Evolutionary conservation across 2,888 invertebrate species (phyloP), one percentile per base, ranked within the genome.

Genomic region (Pinctada fucata): DNA sequence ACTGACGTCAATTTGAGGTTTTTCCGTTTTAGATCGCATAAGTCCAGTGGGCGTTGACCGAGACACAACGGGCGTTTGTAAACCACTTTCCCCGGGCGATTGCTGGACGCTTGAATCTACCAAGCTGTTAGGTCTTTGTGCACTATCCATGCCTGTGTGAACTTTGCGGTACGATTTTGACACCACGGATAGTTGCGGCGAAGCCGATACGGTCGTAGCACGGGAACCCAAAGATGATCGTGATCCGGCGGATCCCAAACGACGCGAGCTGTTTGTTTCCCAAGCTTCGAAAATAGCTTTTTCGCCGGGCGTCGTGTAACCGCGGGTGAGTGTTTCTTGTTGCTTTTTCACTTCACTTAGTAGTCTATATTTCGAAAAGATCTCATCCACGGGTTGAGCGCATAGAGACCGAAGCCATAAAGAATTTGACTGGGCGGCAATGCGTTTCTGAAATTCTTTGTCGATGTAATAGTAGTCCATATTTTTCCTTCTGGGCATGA

Each of bases 381-480:
- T 86, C 79, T 86, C 86, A n/a, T 83, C 78, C 5, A 86, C 86
- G 1, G 86, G 86, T 66, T 86, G 86, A 6, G 86, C 80, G 75
- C 85, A 85, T 6, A 86, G 75, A 3, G 85, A 77, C 47, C 74
- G 83, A 48, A 86, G 73, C 86, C 86, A 86, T 6, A 78, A 76
- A 48, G 84, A 76, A 31, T 83, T 82, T 3, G 83, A 75, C 48
- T 83, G 81, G 13, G 72, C 77, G 3, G 81, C 82, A 51, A 84
- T 71, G 16, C 79, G 77, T 3, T 79, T 76, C 49, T 82, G 83
- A 64, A 82, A 81, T 3, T 75, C 64, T 48, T 84, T 83, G 45
- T 80, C 81, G 31, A 85, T 83, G 67, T 84, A 86, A 70, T 86
- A 86, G 74, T 82, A 86, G 75, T 86, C 85, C 74, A 84, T 83